Evolutionary conservation across 2,888 invertebrate species (phyloP), one percentile per base, ranked within the genome.

Genomic region (Tubulanus polymorphus): DNA sequence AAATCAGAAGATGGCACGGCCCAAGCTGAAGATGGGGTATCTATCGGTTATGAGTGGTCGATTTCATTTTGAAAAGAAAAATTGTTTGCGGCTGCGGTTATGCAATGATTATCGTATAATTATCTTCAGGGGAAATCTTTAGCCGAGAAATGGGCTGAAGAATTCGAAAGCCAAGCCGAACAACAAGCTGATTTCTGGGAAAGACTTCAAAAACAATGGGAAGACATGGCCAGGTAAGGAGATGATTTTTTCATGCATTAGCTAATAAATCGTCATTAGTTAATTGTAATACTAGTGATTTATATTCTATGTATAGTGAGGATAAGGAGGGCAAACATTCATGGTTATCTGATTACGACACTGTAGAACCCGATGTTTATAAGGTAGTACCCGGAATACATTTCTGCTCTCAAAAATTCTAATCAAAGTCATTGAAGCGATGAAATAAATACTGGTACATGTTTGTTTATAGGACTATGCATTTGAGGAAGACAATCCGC

Each of bases 401-500:
- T n/a, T n/a, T n/a, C n/a, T n/a, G n/a, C n/a, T n/a, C n/a, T n/a
- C n/a, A n/a, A n/a, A n/a, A n/a, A n/a, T n/a, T n/a, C n/a, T n/a
- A n/a, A n/a, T n/a, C n/a, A n/a, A n/a, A n/a, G n/a, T n/a, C n/a
- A n/a, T n/a, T n/a, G n/a, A n/a, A n/a, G n/a, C n/a, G n/a, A n/a
- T n/a, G n/a, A n/a, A n/a, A n/a, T n/a, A n/a, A n/a, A n/a, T 35
- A 35, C 12, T 35, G 12, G n/a, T 35, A n/a, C 18, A 15, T 15
- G 12, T 46, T 15, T 46, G 23, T 53, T 63, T 59, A 62, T 78
- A 88, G 83, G 87, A 88, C 62, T 93, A 93, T 73, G 81, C 82
- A 66, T 93, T 93, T 79, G 84, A 86, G 52, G 87, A 90, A 70
- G 88, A 91, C 35, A 96, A 96, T 84, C 88, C 92, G 12, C 88